Evolutionary conservation across 2,113 vertebrate genomes (phyloP).

Genomic region (crab-eating macaque (Macaca fascicularis)): T2T-MFA8v1.1 NC_088381.1:127700001-127700500

Average conservation of each 20-base stretch:
- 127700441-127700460: not conserved
- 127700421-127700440: not conserved
- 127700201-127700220: not conserved
- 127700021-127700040: not conserved
- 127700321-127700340: conserved; percentile 24
- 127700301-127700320: not conserved
- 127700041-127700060: not conserved
- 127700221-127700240: not conserved
- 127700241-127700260: not conserved
- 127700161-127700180: not conserved
- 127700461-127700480: not conserved
- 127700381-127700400: not conserved
- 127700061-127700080: not conserved
- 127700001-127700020: not conserved
- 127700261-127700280: not conserved
- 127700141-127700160: not conserved
- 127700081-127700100: not conserved
- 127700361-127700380: not conserved
- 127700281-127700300: not conserved
- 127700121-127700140: not conserved
- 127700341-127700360: not conserved
- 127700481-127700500: not conserved
- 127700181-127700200: not conserved
- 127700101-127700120: not conserved
- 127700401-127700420: not conserved